phyloP scores from a whole-genome alignment of 2,888 invertebrate genomes.

The Apamea monoglypha region DNA sequence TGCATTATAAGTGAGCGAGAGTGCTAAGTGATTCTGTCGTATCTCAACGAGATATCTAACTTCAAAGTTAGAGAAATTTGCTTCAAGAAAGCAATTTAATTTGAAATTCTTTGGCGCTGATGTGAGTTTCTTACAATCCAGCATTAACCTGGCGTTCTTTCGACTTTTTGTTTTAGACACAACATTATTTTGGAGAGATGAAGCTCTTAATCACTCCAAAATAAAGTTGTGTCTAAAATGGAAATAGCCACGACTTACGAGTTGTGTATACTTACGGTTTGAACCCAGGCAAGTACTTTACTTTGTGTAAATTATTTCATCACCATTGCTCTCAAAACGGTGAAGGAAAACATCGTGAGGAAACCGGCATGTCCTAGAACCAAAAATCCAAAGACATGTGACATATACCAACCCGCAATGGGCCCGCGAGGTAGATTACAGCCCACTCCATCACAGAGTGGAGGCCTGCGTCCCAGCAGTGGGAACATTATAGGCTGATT shows the following conservation, averaged over 20 bases:
- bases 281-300: not conserved
- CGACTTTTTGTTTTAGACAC: not conserved
- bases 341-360: not conserved
- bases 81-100: constrained; percentile 13
- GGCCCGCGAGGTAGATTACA: too few species aligned
- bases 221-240: not conserved
- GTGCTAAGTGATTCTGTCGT: constrained; percentile 33
- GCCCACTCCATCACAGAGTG: too few species aligned
- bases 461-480: too few species aligned
- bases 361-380: not conserved
- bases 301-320: not conserved
- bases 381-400: too few species aligned
- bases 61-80: constrained; percentile 31
- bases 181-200: not conserved
- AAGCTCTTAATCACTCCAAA: not conserved
- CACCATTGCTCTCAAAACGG: not conserved
- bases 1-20: not conserved
- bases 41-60: constrained; percentile 28
- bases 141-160: not conserved
- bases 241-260: not conserved
- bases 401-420: too few species aligned
- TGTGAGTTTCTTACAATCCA: not conserved
- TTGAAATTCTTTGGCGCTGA: constrained; percentile 1
- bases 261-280: not conserved
- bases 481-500: too few species aligned